Evolutionary conservation across 2,113 vertebrate genomes (phyloP).

Genomic region (Trogon surrucura): DNA sequence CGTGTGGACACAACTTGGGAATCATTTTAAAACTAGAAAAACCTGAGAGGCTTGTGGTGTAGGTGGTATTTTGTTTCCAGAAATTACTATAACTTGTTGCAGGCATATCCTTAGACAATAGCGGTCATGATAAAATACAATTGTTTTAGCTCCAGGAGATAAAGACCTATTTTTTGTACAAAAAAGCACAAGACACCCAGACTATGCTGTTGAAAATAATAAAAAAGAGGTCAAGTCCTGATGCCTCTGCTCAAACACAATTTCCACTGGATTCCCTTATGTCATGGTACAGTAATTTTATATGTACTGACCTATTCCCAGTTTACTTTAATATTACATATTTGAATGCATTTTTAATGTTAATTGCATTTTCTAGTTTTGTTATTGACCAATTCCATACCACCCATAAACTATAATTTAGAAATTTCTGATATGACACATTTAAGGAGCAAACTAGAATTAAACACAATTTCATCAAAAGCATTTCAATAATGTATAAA

Average conservation of each 20-base stretch:
- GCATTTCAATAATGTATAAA: background rate
- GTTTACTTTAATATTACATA: background rate
- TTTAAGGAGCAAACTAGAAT: background rate
- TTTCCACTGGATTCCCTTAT: background rate
- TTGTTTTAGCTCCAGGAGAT: background rate
- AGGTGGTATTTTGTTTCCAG: constrained; percentile 4
- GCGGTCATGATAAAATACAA: background rate
- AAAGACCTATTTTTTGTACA: background rate
- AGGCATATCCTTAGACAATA: background rate
- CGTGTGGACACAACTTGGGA: background rate
- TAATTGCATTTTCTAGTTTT: background rate
- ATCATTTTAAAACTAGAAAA: constrained; percentile 11
- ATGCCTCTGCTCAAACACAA: background rate
- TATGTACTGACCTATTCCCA: background rate
- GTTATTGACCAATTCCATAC: background rate
- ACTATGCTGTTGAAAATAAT: background rate
- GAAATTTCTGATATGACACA: background rate
- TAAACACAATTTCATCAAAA: background rate
- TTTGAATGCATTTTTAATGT: background rate
- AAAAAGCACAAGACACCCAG: background rate
- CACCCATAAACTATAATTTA: background rate
- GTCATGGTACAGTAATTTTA: background rate
- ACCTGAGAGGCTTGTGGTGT: background rate
- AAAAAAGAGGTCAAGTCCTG: background rate
- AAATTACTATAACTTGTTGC: constrained; percentile 15